A percentile compares a stretch with the other conserved stretches of the same genome.
Evolutionary conservation across 2,888 invertebrate genomes (phyloP).

Genomic region (Clitarchus hookeri): DNA sequence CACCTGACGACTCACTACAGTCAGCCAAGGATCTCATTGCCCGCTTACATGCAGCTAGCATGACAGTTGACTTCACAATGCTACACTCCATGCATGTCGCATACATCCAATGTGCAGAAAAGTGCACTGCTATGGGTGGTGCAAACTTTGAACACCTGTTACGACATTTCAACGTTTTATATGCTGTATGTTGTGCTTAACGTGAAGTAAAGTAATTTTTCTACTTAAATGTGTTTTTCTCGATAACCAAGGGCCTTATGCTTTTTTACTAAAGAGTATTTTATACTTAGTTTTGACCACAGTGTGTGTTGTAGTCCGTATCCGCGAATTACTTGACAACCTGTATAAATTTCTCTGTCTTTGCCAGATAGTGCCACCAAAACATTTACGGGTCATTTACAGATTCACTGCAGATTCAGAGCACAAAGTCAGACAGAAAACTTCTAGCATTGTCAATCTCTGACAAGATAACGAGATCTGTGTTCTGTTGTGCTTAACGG

Average conservation of each 20-base stretch:
- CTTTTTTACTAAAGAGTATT: too few species aligned
- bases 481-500: not conserved
- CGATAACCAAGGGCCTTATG: too few species aligned
- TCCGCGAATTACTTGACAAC: too few species aligned
- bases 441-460: too few species aligned
- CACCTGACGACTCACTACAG: not conserved
- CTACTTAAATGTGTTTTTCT: too few species aligned
- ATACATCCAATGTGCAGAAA: not conserved
- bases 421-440: too few species aligned
- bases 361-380: not conserved
- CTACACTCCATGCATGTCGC: not conserved
- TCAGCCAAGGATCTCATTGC: not conserved
- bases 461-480: not conserved
- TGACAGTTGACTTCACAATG: not conserved
- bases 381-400: not conserved
- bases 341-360: not conserved
- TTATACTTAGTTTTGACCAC: too few species aligned
- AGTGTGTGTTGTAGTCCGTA: too few species aligned
- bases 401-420: too few species aligned
- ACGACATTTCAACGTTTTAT: too few species aligned
- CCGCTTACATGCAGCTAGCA: not conserved
- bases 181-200: too few species aligned
- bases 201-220: too few species aligned
- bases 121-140: not conserved
- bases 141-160: slow-evolving; percentile 1